Evolutionary conservation across 2,113 vertebrate genomes (phyloP).

Genomic region (Morone chrysops): DNA sequence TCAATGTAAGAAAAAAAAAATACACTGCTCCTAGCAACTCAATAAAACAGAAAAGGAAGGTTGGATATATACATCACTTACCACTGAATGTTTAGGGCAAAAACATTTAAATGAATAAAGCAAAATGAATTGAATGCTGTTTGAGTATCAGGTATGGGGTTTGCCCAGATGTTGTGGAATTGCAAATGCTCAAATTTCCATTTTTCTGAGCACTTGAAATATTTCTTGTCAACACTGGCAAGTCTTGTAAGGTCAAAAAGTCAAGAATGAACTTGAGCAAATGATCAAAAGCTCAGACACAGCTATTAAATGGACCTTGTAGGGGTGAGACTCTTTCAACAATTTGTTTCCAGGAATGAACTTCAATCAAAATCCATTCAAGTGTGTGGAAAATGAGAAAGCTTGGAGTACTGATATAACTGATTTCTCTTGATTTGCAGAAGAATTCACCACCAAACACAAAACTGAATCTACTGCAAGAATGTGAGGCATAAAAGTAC

Average conservation of each 20-base stretch:
- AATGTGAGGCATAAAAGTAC: conserved; percentile 2
- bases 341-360: background rate
- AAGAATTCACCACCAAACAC: conserved; percentile 3
- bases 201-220: background rate
- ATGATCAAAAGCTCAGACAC: background rate
- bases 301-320: background rate
- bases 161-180: background rate
- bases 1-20: background rate
- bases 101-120: background rate
- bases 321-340: background rate
- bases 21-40: background rate
- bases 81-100: background rate
- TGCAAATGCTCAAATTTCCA: background rate
- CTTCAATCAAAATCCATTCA: background rate
- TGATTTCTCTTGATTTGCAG: background rate
- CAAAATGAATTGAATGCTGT: background rate
- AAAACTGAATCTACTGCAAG: background rate
- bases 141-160: background rate
- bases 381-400: background rate
- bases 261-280: background rate
- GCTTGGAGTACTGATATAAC: background rate
- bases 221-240: background rate
- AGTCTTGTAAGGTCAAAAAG: background rate
- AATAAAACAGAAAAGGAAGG: background rate
- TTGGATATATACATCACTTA: background rate